Evolutionary conservation across 2,113 vertebrate genomes (phyloP), one percentile per base, ranked within the genome.

Genomic region (Protobothrops mucrosquamatus): DNA sequence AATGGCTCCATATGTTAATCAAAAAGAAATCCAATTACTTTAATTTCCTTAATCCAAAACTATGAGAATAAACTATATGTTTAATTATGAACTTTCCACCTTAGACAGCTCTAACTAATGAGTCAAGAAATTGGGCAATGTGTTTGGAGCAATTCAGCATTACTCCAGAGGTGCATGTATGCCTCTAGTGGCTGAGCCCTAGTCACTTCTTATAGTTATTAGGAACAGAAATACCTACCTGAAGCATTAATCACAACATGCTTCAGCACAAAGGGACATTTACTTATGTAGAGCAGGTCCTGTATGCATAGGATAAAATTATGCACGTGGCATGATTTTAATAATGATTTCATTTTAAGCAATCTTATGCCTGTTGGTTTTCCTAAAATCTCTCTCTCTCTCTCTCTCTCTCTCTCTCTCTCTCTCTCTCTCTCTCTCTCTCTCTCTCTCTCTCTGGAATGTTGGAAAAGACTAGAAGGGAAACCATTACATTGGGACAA

Each of bases 21-120:
- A 0, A 56, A 97, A 96, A 96, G 93, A 96, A 97, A 97, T 93
- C 96, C 59, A 96, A 98, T 97, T 97, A 97, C 96, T 95, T 97
- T 96, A 86, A 97, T 97, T 97, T 95, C 95, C 96, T 96, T 93
- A 92, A 43, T 96, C 96, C 95, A 92, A 95, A 96, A 98, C 94
- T 91, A 94, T 96, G 94, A 96, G 94, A 96, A 95, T 92, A 97
- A 98, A 97, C 97, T 95, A 6, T 96, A 95, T 97, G 97, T 97
- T 98, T 98, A 98, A 98, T 98, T 98, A 97, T 85, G 95, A 97
- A 97, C 97, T 97, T 97, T 97, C 97, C 96, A 97, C 97, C 97
- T 93, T 55, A 95, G 97, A 97, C 97, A 97, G 96, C 96, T 96
- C 94, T 97, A 98, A 98, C 98, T 98, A 98, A 98, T 97, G 97